Evolutionary conservation across 2,113 vertebrate genomes (phyloP).

Genomic region (Ctenomys sociabilis): DNA sequence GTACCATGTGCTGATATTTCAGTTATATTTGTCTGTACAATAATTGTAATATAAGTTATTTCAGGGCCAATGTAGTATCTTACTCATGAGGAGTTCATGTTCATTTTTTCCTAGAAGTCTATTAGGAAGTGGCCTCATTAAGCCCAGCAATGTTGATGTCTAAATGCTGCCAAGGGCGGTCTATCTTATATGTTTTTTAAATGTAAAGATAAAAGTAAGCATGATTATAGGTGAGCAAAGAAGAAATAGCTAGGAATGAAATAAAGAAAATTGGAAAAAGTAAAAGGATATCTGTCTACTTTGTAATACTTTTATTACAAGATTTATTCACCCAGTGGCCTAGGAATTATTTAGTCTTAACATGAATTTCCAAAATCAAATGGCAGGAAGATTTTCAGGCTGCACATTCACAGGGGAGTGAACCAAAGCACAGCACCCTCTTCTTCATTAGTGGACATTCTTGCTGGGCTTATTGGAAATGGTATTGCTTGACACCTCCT

Average conservation of each 20-base stretch:
- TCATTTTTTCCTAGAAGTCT: not conserved
- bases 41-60: not conserved
- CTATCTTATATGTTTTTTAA: not conserved
- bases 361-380: constrained; percentile 5
- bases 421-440: not conserved
- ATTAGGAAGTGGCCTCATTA: not conserved
- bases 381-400: constrained; percentile 26
- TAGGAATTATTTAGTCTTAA: constrained; percentile 7
- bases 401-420: not conserved
- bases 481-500: not conserved
- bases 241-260: not conserved
- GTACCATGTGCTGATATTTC: not conserved
- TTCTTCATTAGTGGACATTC: not conserved
- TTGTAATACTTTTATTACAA: not conserved
- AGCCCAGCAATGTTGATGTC: not conserved
- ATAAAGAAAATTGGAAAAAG: not conserved
- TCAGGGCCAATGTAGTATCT: not conserved
- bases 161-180: not conserved
- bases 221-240: not conserved
- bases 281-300: not conserved
- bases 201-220: not conserved
- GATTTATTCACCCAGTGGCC: not conserved
- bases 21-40: not conserved
- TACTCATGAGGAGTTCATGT: not conserved
- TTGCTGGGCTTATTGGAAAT: constrained; percentile 12